These are phyloP conservation scores for Sebastes alutus DNA, from an alignment of 2,797 vertebrate species.

Conservation along the genomic window DNA sequence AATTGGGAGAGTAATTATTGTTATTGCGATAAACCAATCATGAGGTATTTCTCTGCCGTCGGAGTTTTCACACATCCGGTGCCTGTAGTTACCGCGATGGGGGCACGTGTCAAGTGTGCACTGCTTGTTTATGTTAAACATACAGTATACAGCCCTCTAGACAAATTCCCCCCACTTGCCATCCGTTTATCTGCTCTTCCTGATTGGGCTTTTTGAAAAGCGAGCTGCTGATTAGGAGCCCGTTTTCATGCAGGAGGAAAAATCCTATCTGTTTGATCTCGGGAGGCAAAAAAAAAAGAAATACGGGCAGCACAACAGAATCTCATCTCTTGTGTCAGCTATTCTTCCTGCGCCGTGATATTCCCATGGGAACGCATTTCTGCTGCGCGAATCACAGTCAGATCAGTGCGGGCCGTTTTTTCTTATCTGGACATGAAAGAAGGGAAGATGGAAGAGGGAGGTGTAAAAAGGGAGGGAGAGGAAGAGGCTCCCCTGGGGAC, in stretches of 20 bases:
- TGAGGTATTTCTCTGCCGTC: slow-evolving; percentile 31
- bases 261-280: slow-evolving; percentile 75
- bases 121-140: slow-evolving; percentile 63
- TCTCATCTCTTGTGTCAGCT: slow-evolving; percentile 81
- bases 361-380: slow-evolving; percentile 77
- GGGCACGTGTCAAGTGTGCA: slow-evolving; percentile 42
- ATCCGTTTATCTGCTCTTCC: slow-evolving; percentile 50
- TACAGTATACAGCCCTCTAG: slow-evolving; percentile 12
- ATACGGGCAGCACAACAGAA: slow-evolving; percentile 77
- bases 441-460: slow-evolving; percentile 59
- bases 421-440: slow-evolving; percentile 81
- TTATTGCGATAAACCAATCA: slow-evolving; percentile 56
- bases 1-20: slow-evolving; percentile 56
- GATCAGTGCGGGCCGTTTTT: slow-evolving; percentile 72
- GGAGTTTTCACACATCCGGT: slow-evolving; percentile 29
- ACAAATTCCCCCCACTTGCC: slow-evolving; percentile 35
- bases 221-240: slow-evolving; percentile 48
- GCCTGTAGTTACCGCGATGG: slow-evolving; percentile 22
- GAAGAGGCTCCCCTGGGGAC: slow-evolving; percentile 47
- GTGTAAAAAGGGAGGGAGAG: slow-evolving; percentile 12
- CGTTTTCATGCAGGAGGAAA: slow-evolving; percentile 61
- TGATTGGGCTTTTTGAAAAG: slow-evolving; percentile 59
- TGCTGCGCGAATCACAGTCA: slow-evolving; percentile 75
- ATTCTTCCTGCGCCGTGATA: slow-evolving; percentile 66
- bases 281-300: slow-evolving; percentile 51